A percentile compares a stretch with the other conserved stretches of the same genome.
Evolutionary conservation across 2,888 invertebrate genomes (phyloP).

Genomic region (Choreutis nemorana): DNA sequence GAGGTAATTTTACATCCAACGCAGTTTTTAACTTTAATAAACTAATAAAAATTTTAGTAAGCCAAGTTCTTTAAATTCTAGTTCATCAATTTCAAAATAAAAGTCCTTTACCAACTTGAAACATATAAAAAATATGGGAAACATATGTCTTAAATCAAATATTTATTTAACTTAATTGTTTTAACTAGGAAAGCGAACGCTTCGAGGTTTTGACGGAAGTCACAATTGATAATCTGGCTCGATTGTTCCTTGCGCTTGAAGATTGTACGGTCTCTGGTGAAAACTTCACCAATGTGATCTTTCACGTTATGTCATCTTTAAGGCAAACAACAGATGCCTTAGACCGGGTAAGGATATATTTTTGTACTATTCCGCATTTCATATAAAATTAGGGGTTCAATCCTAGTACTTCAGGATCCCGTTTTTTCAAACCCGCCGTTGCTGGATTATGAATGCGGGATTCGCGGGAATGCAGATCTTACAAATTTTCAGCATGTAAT

Average conservation of each 20-base stretch:
- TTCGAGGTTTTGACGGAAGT: slow-evolving; percentile 67
- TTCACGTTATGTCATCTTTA: slow-evolving; percentile 69
- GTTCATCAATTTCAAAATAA: neutral
- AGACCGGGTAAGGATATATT: slow-evolving; percentile 54
- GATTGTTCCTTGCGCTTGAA: slow-evolving; percentile 63
- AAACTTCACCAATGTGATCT: slow-evolving; percentile 68
- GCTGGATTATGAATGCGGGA: too few relatives aligned
- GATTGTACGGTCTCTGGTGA: slow-evolving; percentile 60
- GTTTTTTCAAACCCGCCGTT: too few relatives aligned
- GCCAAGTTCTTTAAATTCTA: neutral
- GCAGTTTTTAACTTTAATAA: neutral
- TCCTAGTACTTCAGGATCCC: too few relatives aligned
- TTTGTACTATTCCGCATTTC: neutral
- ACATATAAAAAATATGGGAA: too few relatives aligned
- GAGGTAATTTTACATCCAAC: too few relatives aligned
- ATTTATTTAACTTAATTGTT: too few relatives aligned
- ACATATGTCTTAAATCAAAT: too few relatives aligned
- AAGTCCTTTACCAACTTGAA: too few relatives aligned
- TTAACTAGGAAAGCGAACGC: slow-evolving; percentile 52
- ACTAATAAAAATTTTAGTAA: neutral
- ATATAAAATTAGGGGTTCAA: slow-evolving; percentile 2
- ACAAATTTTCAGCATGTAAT: too few relatives aligned
- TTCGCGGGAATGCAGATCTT: too few relatives aligned
- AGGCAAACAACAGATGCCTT: slow-evolving; percentile 69
- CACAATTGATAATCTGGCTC: slow-evolving; percentile 67